Percentiles rank a stretch among this genome's conserved stretches.
Evolutionary conservation across 2,113 vertebrate species (phyloP).

Genomic region (Phoenicopterus ruber): DNA sequence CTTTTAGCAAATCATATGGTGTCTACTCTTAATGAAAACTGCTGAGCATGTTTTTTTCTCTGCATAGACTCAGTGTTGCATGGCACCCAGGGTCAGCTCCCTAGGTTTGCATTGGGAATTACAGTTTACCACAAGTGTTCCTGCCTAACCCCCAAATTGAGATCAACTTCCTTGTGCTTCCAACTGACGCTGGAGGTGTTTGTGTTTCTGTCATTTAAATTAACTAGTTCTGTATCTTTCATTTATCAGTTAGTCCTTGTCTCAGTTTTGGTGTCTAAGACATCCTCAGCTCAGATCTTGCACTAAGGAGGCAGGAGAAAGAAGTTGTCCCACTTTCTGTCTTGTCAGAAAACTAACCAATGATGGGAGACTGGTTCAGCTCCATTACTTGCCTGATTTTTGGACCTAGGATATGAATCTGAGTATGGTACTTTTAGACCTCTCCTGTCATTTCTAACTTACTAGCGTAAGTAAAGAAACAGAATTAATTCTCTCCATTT

Average conservation of each 20-base stretch:
- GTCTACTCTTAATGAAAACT: background rate
- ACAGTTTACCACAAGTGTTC: background rate
- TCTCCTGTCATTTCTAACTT: background rate
- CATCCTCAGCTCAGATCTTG: background rate
- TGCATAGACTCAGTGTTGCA: background rate
- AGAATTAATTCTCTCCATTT: background rate
- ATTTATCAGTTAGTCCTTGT: background rate
- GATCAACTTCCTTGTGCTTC: background rate
- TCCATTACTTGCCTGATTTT: background rate
- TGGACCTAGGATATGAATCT: background rate
- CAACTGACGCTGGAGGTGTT: background rate
- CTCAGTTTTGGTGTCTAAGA: background rate
- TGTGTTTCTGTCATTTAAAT: background rate
- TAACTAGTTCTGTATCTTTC: background rate
- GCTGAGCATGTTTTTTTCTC: background rate
- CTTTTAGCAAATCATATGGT: rapidly evolving
- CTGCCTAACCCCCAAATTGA: background rate
- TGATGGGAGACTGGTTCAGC: background rate
- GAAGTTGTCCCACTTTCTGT: background rate
- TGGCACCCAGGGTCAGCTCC: background rate
- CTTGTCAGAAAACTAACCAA: background rate
- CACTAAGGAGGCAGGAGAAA: background rate
- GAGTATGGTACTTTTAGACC: background rate
- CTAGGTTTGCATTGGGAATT: background rate
- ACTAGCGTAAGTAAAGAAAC: background rate